Conservation (phyloP, 2,797 vertebrate genomes). For the Cheirogaleus major region DNA sequence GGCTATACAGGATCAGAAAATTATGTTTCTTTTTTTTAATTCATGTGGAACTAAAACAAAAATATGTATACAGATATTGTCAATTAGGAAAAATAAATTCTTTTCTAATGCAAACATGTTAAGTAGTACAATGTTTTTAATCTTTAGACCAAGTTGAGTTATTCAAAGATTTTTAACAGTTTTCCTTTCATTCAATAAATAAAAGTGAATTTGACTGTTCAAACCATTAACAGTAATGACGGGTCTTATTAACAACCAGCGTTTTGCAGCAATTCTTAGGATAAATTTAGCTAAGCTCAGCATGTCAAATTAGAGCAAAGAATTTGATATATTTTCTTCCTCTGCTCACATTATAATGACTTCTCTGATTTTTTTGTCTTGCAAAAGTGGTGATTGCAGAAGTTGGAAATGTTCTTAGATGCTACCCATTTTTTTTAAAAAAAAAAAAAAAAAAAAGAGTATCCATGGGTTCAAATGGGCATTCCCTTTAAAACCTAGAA, state of each 20-base stretch:
- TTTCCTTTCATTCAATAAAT: conserved; percentile 65
- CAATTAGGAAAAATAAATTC: conserved; percentile 32
- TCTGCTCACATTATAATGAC: neutral
- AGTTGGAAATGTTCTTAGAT: neutral
- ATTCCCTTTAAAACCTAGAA: conserved; percentile 22
- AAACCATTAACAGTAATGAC: conserved; percentile 47
- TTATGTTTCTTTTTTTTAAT: neutral
- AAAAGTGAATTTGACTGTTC: conserved; percentile 57
- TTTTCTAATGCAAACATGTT: conserved; percentile 42
- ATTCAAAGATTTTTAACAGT: conserved; percentile 53
- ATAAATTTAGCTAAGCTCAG: conserved; percentile 65
- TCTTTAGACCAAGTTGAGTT: conserved; percentile 31
- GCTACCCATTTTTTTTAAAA: neutral
- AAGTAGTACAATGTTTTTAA: conserved; percentile 44
- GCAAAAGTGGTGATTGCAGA: neutral
- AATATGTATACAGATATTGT: neutral
- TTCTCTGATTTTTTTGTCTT: conserved; percentile 51
- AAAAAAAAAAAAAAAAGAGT: conserved; percentile 12
- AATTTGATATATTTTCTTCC: conserved; percentile 46
- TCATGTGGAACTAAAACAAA: neutral
- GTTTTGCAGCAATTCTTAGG: conserved; percentile 52
- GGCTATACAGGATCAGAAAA: neutral
- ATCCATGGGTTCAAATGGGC: neutral
- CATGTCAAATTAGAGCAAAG: conserved; percentile 61
- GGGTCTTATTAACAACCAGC: conserved; percentile 34